phyloP scores from a whole-genome alignment of 2,113 vertebrate species.

The Elanoides forficatus region DNA sequence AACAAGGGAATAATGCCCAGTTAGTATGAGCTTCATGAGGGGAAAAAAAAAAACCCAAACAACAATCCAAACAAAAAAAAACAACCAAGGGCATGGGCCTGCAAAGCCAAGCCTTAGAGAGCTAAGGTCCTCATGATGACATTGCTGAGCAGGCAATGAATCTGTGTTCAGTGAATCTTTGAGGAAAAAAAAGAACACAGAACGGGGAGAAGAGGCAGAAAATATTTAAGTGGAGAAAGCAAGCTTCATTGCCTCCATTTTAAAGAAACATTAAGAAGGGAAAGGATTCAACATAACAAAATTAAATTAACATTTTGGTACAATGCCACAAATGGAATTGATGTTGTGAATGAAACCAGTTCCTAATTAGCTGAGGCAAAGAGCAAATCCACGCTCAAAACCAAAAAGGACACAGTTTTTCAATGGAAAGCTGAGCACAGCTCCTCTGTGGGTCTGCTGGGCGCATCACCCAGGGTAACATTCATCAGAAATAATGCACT shows the following conservation, averaged over 20 bases:
- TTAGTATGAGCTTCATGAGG: background rate
- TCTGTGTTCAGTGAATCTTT: background rate
- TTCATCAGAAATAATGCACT: constrained; percentile 30
- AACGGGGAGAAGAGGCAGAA: background rate
- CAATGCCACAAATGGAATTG: background rate
- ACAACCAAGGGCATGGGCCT: background rate
- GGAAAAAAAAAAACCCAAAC: background rate
- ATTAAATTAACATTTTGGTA: constrained; percentile 17
- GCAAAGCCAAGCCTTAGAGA: background rate
- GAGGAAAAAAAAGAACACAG: background rate
- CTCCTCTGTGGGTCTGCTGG: constrained; percentile 21
- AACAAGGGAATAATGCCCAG: background rate
- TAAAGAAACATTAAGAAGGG: background rate
- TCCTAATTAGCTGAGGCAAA: constrained; percentile 34
- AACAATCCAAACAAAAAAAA: background rate
- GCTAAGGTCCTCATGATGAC: background rate
- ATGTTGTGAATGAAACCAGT: background rate
- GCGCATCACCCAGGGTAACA: constrained; percentile 15
- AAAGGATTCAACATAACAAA: background rate
- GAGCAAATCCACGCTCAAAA: background rate
- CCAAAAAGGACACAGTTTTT: background rate
- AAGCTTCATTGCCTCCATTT: background rate
- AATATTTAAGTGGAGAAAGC: background rate
- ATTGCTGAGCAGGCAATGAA: background rate
- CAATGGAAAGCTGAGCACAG: background rate